Evolutionary conservation across 2,888 invertebrate species (phyloP).

Genomic region (Nesidiocoris tenuis): DNA sequence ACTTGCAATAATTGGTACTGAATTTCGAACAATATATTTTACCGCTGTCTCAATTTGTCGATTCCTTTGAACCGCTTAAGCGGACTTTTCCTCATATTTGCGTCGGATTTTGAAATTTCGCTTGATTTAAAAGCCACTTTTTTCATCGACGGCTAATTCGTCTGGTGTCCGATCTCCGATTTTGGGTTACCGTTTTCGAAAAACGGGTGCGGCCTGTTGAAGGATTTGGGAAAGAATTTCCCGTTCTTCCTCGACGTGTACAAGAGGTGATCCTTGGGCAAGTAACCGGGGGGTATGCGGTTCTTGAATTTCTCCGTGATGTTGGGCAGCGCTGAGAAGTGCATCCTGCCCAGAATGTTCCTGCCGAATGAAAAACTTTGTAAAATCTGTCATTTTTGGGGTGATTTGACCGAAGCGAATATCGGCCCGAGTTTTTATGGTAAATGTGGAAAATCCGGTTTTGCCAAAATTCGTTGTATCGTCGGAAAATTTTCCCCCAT

Average conservation of each 20-base stretch:
- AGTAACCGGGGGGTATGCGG: background rate
- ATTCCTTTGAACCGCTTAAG: too few species aligned
- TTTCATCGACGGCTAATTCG: too few species aligned
- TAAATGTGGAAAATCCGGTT: too few species aligned
- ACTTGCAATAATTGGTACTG: background rate
- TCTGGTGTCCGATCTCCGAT: background rate
- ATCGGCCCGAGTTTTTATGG: too few species aligned
- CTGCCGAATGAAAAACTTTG: background rate
- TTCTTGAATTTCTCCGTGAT: conserved; percentile 23
- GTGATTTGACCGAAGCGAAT: too few species aligned
- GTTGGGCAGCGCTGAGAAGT: conserved; percentile 13
- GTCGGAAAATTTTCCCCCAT: too few species aligned
- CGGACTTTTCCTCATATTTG: too few species aligned
- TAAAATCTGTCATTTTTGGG: too few species aligned
- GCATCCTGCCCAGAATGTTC: conserved; percentile 28
- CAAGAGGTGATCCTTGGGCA: conserved; percentile 28
- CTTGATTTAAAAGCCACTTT: too few species aligned
- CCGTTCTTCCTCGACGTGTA: conserved; percentile 13
- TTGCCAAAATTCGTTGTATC: too few species aligned
- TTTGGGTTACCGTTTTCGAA: background rate
- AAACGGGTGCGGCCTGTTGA: background rate
- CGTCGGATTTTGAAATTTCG: too few species aligned
- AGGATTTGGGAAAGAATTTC: conserved; percentile 1
- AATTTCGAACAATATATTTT: background rate
- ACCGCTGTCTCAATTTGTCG: background rate